phyloP scores from a whole-genome alignment of 2,113 vertebrate species.

The Hyla sarda region DNA sequence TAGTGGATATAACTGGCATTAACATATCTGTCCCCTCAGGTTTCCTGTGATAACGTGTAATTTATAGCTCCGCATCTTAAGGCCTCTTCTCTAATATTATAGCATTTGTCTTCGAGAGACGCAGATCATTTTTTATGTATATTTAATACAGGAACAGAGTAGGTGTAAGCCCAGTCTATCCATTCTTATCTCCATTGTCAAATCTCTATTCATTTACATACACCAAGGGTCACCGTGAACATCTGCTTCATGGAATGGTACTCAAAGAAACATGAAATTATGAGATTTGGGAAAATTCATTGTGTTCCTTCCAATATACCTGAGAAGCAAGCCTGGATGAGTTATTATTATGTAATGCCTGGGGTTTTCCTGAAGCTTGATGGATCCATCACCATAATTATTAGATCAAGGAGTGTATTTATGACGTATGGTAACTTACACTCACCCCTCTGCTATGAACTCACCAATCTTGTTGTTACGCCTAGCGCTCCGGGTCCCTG shows the following conservation, averaged over 20 bases:
- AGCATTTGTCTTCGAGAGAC: conserved; percentile 34
- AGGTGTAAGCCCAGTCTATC: neutral
- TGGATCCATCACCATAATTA: too few species aligned
- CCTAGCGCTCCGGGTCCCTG: too few species aligned
- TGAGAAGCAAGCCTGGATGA: neutral
- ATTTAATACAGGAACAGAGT: conserved; percentile 5
- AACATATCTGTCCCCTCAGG: conserved; percentile 31
- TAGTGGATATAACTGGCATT: conserved; percentile 9
- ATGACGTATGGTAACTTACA: too few species aligned
- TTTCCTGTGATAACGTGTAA: neutral
- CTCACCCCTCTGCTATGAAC: too few species aligned
- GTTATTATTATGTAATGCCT: too few species aligned
- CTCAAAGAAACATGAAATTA: neutral
- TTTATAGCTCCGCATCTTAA: conserved; percentile 16
- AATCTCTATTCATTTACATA: neutral
- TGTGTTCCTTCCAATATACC: neutral
- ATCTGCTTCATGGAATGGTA: neutral
- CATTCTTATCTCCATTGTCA: neutral
- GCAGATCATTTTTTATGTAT: conserved; percentile 30
- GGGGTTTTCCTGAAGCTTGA: too few species aligned
- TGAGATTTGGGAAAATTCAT: neutral
- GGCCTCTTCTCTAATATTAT: conserved; percentile 13
- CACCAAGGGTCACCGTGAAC: neutral
- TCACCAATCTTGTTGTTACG: too few species aligned
- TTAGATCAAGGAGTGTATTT: too few species aligned